Percentiles rank a stretch among this genome's conserved stretches.
Conservation (phyloP, 2,113 vertebrate genomes). For the Lagopus leucura region DNA sequence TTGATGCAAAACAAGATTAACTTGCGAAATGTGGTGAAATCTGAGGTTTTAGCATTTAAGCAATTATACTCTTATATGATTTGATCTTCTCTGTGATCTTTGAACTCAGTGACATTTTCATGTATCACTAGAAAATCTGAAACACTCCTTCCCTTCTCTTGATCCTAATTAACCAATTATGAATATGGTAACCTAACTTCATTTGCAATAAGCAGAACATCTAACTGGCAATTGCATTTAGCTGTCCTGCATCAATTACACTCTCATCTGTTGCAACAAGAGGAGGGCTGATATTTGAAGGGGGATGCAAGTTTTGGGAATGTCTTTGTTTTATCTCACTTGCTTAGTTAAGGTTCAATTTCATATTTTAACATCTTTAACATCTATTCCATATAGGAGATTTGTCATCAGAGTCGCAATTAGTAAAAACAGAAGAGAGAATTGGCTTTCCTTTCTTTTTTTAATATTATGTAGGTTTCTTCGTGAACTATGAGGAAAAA, state of each 20-base stretch:
- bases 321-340: not conserved
- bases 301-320: not conserved
- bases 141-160: not conserved
- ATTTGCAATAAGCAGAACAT: not conserved
- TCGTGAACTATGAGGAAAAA: not conserved
- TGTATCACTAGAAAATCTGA: not conserved
- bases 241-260: not conserved
- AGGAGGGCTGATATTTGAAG: not conserved
- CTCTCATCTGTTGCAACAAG: not conserved
- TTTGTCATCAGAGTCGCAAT: not conserved
- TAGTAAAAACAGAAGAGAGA: not conserved
- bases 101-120: not conserved
- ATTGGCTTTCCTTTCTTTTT: not conserved
- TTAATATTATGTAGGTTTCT: not conserved
- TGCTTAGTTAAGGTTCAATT: not conserved
- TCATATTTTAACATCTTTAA: not conserved
- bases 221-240: not conserved
- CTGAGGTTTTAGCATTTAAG: constrained; percentile 18
- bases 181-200: not conserved
- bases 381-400: not conserved
- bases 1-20: constrained; percentile 47
- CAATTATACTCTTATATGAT: not conserved
- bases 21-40: constrained; percentile 52
- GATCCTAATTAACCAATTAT: not conserved
- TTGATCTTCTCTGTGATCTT: not conserved